phyloP scores from a whole-genome alignment of 92 coral and sea anemone species.

The Porites lobata region DNA sequence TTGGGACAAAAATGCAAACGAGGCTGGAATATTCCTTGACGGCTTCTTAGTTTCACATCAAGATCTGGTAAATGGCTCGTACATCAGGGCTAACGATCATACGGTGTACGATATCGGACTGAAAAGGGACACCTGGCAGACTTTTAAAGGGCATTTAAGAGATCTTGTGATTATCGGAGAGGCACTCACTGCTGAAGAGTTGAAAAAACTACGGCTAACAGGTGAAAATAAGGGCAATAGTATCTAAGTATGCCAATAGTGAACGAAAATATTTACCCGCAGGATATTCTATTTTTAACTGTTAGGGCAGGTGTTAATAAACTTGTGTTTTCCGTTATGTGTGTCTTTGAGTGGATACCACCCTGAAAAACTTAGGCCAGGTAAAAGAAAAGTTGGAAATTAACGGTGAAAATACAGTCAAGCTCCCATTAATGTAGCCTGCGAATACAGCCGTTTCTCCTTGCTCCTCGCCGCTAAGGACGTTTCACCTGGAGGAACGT shows the following conservation, averaged over 20 bases:
- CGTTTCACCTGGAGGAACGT: no score
- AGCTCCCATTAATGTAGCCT: no score
- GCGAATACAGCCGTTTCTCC: no score
- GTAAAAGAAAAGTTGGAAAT: no score
- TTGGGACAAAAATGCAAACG: neutral
- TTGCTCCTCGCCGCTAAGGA: no score
- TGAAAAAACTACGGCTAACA: neutral
- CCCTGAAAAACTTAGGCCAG: no score
- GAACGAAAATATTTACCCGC: neutral
- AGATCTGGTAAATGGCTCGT: neutral
- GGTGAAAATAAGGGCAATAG: neutral
- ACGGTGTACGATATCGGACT: constrained; percentile 6
- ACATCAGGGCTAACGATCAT: neutral
- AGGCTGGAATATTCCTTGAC: neutral
- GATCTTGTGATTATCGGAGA: constrained; percentile 13
- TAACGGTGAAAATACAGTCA: no score
- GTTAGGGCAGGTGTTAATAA: no score
- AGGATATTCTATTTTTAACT: no score
- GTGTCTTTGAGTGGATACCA: no score
- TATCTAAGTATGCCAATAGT: neutral
- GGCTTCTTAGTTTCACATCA: neutral
- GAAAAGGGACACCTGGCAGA: neutral
- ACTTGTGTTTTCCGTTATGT: no score
- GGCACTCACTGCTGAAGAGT: constrained; percentile 12
- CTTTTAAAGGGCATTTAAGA: constrained; percentile 5